Conservation (phyloP, 1,140 invertebrate genomes). For the Leptonema lineaticorne region DNA sequence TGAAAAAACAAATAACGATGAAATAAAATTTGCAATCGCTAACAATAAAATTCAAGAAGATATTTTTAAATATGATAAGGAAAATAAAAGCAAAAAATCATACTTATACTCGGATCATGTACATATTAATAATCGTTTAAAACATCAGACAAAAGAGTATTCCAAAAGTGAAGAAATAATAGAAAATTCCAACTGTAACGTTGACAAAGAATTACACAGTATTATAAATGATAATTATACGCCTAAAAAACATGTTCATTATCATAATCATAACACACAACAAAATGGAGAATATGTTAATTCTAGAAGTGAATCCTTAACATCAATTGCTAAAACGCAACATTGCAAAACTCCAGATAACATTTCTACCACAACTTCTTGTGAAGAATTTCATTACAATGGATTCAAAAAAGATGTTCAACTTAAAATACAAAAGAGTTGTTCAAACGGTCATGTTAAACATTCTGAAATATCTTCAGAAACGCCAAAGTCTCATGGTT, state of each 20-base stretch:
- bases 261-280: conserved; percentile 26
- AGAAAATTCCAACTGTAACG: conserved; percentile 3
- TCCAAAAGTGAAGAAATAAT: conserved; percentile 30
- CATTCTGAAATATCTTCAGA: conserved; percentile 26
- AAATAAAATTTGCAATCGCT: conserved; percentile 32
- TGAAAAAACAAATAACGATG: conserved; percentile 30
- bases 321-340: conserved; percentile 33
- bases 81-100: conserved; percentile 28
- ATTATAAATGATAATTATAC: conserved; percentile 18
- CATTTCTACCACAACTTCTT: neutral
- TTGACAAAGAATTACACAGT: conserved; percentile 2
- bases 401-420: conserved; percentile 15
- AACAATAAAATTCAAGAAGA: conserved; percentile 29
- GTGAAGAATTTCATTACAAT: conserved; percentile 1
- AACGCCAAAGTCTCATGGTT: conserved; percentile 29
- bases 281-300: conserved; percentile 30
- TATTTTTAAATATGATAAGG: conserved; percentile 22
- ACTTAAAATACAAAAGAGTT: neutral
- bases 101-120: conserved; percentile 20
- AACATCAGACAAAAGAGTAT: conserved; percentile 27
- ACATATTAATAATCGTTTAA: neutral
- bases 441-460: conserved; percentile 30
- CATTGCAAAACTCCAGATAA: neutral
- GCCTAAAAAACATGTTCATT: conserved; percentile 29
- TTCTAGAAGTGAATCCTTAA: conserved; percentile 38